Conservation (phyloP, 2,888 invertebrate genomes). For the Cephus pygmeus region DNA sequence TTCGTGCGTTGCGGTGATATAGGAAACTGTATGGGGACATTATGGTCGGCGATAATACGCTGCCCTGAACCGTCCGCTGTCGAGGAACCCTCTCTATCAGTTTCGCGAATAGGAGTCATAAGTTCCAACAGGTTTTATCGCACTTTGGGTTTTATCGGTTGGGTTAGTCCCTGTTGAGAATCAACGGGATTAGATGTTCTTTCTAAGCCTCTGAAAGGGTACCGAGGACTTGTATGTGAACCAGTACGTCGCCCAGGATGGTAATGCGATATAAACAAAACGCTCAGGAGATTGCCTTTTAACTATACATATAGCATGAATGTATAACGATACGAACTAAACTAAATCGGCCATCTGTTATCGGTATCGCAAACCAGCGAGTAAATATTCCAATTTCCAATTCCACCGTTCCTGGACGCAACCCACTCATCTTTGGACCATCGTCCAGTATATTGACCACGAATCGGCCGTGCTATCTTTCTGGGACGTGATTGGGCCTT, state of each 20-base stretch:
- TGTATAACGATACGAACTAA: no score
- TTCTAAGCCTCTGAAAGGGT: not conserved
- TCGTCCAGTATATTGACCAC: no score
- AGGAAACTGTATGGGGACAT: constrained; percentile 15
- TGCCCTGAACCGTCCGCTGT: not conserved
- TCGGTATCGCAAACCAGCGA: no score
- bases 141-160: constrained; percentile 22
- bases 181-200: constrained; percentile 23
- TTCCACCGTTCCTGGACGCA: no score
- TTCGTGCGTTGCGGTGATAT: constrained; percentile 2
- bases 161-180: constrained; percentile 20
- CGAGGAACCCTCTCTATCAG: constrained; percentile 11
- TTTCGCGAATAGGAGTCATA: constrained; percentile 18
- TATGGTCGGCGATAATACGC: not conserved
- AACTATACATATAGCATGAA: not conserved
- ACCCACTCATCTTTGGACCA: no score
- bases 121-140: constrained; percentile 30
- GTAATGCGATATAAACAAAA: not conserved
- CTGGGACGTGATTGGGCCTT: no score
- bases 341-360: no score
- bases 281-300: not conserved
- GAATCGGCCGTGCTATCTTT: no score
- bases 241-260: not conserved
- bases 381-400: no score
- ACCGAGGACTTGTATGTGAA: not conserved